phyloP scores from a whole-genome alignment of 2,797 vertebrate genomes.

The Sparus aurata region DNA sequence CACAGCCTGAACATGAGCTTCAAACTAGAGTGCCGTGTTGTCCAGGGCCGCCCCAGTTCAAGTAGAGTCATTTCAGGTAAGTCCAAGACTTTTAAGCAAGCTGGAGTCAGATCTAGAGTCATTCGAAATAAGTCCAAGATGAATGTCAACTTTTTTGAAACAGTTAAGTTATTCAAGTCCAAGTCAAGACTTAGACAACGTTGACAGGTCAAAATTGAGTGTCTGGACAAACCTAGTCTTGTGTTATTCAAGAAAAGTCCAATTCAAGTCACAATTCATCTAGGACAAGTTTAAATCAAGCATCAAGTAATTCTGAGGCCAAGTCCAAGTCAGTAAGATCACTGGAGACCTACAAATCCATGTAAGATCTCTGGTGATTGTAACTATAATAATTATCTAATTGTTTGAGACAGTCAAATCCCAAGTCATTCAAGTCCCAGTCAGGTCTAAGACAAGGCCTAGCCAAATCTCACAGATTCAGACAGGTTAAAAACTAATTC shows the following conservation, averaged over 20 bases:
- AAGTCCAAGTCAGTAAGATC: too few relatives aligned
- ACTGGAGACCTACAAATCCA: too few relatives aligned
- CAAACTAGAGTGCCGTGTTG: not conserved
- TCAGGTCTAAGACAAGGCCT: not conserved
- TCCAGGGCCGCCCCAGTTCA: not conserved
- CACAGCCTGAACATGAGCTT: not conserved
- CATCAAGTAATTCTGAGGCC: too few relatives aligned
- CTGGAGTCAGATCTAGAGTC: not conserved
- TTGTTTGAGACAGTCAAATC: too few relatives aligned
- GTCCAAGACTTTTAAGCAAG: not conserved
- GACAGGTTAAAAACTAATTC: not conserved
- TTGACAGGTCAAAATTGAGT: not conserved
- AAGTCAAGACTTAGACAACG: not conserved
- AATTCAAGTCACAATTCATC: not conserved
- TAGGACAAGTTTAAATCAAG: not conserved
- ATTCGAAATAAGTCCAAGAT: not conserved
- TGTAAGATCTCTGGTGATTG: too few relatives aligned
- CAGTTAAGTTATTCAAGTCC: not conserved
- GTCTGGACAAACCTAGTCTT: not conserved
- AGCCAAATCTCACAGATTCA: not conserved
- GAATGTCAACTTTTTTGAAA: too few relatives aligned
- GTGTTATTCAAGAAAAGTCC: not conserved
- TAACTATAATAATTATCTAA: too few relatives aligned
- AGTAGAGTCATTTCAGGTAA: not conserved
- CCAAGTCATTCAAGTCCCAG: not conserved